Base-by-base conservation (phyloP, 2,888 invertebrate species). In the Cheilosia urbana region DNA sequence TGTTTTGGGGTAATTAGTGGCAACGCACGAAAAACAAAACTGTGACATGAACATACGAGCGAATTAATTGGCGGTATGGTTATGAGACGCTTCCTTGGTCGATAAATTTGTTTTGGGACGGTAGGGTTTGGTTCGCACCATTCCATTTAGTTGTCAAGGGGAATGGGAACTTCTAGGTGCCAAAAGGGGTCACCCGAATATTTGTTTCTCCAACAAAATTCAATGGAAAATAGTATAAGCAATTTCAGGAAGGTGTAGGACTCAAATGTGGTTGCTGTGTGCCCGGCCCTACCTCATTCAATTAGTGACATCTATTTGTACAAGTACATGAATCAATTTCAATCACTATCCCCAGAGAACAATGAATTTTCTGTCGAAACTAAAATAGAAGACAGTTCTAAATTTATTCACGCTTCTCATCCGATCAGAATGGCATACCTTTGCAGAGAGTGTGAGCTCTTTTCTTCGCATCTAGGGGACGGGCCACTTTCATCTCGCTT, bases 61-160 rank as follows among this genome's bases (percentile, higher is more conserved):
- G 60, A 45, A 83, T 78, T 78, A 83, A 83, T 83, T 78, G 78
- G 72, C 57, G 73, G 62, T 49, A 75, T 75, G 68, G 40, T 69
- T 81, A 62, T 53, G 62, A 57, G 40, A 75, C 57, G 55, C 17
- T 57, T 57, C 27, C 34, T 57, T 30, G 47, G 47, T 47, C 47
- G 6, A 19, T 47, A 47, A 47, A 47, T 47, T 19, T 47, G 17
- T 17, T 19, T 47, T 19, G 19, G 17, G 19, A 9, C 11, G 17
- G 9, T 7, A 17, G 6, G 3, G 4, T 45, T 45, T 45, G 3
- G 4, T 45, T 45, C 17, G n/a, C 17, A 5, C 1, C 4, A 2
- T n/a, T 45, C 19, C 17, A 19, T 45, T 1, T 2, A 17, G 9
- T 9, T n/a, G 45, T n/a, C 7, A 17, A 5, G 6, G 5, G 17